Evolutionary conservation across 37 sponge, comb jelly and placozoan genomes (phyloP), one percentile per base, ranked within the genome.

Genomic region (Spongilla lacustris): DNA sequence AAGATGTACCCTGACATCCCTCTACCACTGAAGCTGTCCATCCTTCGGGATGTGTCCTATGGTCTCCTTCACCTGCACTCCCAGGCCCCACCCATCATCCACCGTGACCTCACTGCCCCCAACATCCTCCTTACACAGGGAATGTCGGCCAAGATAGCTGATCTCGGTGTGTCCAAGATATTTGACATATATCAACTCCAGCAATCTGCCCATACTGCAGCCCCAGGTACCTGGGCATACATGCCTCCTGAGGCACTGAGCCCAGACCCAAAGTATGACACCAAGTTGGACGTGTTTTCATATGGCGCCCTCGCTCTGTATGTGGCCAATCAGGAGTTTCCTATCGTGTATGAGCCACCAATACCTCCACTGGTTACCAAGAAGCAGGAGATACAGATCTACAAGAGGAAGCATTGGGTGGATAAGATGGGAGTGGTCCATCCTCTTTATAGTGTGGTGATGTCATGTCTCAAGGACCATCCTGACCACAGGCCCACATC

Each of bases 91-190:
- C 79, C 89, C 73, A 89, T 89, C 76, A 80, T 89, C 34, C 90
- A 89, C 36, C 85, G 90, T 21, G 90, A 89, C 81, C 85, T 89
- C 50, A 89, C 90, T 19, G 84, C 90, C 22, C 80, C 84, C 76
- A 89, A 89, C 74, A 69, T 89, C 34, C 85, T 89, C 58, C 89
- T 89, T 70, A 89, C 83, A 48, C 35, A 71, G 36, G 78, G 82
- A 78, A 78, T 89, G 84, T 50, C 80, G 1, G 90, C 90, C 35
- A 89, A 89, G 75, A 80, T 89, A 31, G 85, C 90, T 25, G 90
- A 89, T 75, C 80, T 89, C 26, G 90, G 85, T 0, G 85, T 89
- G 34, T 31, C 80, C 2, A 79, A 49, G 9, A 74, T 75, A 50
- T n/a, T n/a, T n/a, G n/a, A n/a, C n/a, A n/a, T n/a, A n/a, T n/a